Evolutionary conservation across 2,888 invertebrate genomes (phyloP), one percentile per base, ranked within the genome.

Genomic region (Agapostemon virescens): DNA sequence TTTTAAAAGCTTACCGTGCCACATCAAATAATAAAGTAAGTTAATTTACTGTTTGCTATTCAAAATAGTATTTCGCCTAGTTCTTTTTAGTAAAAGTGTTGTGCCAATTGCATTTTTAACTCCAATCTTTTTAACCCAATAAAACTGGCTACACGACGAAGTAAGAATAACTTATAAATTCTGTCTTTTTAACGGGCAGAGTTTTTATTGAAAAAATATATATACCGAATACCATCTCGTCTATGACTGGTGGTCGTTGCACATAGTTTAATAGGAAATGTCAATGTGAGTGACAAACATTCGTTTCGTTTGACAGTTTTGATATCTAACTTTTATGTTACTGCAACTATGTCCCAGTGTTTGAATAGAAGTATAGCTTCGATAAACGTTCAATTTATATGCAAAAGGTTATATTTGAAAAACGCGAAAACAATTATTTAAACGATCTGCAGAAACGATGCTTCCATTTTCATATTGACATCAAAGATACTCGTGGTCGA

Each of bases 221-320:
- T n/a, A n/a, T n/a, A n/a, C n/a, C n/a, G n/a, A n/a, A n/a, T n/a
- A 49, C n/a, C n/a, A 49, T n/a, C n/a, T 49, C 49, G n/a, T 49
- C 49, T 49, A 49, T n/a, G 49, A 49, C 40, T 40, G 15, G n/a
- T 2, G n/a, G 49, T 11, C 49, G n/a, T n/a, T 49, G n/a, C 49
- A 49, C 23, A 52, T 52, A 52, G 55, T 55, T 55, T 55, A 26
- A 26, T 55, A 55, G 55, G 55, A 55, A 55, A 55, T 15, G 55
- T 55, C 55, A 4, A 15, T 55, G 26, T 55, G 55, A 55, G n/a
- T 55, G 55, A 55, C 55, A 26, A 55, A 55, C 26, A 55, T 26
- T 55, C 55, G 55, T 15, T 55, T 26, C 55, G 26, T 9, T 26
- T 26, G 55, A 55, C 55, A 55, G 55, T 55, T 55, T 55, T 55